phyloP scores from a whole-genome alignment of 2,113 vertebrate species.

The Myxocyprinus asiaticus region DNA sequence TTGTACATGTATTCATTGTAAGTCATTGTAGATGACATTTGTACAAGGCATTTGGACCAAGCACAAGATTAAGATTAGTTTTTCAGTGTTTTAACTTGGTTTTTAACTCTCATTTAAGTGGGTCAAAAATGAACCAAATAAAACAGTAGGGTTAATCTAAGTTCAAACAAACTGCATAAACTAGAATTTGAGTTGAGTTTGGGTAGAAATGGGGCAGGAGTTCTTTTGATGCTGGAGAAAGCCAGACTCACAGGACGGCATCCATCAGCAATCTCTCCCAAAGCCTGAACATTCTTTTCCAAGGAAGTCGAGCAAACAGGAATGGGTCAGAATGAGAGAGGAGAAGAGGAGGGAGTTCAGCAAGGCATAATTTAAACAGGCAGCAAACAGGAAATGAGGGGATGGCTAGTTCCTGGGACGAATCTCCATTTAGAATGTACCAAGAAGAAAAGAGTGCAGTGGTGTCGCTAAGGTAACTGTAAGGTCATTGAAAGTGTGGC shows the following conservation, averaged over 20 bases:
- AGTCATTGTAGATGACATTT: too few relatives aligned
- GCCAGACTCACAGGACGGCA: constrained; percentile 68
- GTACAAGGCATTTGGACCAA: too few relatives aligned
- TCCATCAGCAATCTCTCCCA: constrained; percentile 81
- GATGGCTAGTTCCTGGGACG: constrained; percentile 91
- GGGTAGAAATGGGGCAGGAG: constrained; percentile 29
- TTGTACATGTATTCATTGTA: neutral
- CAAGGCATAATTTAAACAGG: constrained; percentile 97
- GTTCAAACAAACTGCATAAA: too few relatives aligned
- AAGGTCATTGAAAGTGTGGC: constrained; percentile 90
- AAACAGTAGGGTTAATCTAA: too few relatives aligned
- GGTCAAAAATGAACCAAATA: too few relatives aligned
- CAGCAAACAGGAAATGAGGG: constrained; percentile 99
- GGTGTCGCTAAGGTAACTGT: constrained; percentile 90
- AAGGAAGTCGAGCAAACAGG: constrained; percentile 78
- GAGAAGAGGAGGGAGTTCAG: constrained; percentile 67
- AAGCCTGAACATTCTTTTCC: constrained; percentile 78
- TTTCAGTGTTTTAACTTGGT: too few relatives aligned
- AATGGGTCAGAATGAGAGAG: constrained; percentile 61
- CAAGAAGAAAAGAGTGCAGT: constrained; percentile 86
- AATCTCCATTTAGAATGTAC: constrained; percentile 92
- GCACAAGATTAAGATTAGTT: too few relatives aligned
- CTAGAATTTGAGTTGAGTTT: neutral
- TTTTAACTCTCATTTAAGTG: too few relatives aligned
- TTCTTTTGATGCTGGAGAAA: constrained; percentile 48